Base-by-base conservation (phyloP, 1,140 invertebrate genomes). In the Papilio xuthus region DNA sequence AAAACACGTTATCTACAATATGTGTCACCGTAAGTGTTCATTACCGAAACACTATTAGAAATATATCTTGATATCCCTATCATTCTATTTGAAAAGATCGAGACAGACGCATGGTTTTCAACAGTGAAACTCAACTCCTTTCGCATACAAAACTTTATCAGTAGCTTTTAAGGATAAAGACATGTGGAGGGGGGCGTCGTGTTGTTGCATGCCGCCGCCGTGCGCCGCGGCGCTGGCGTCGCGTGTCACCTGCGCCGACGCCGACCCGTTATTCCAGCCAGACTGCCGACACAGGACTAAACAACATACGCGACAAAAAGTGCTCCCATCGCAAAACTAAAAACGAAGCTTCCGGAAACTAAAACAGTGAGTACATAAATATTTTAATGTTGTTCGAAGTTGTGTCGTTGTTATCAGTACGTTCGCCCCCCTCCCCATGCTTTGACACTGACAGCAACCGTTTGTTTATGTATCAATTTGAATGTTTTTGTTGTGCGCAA, bases 211-310 rank as follows among this genome's bases (percentile, higher is more conserved):
- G 85, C 85, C 86, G 85, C 89, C 88, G 88, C 79, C 44, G 80
- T 83, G 89, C 89, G 90, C 88, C 90, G 90, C 89, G 89, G 89
- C 90, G 89, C 88, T 84, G 79, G 84, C 84, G 85, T 89, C 90
- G 89, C 73, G 84, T 83, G 82, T 85, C 84, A 88, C 86, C 85
- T 87, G 87, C 85, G 83, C 81, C 84, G 83, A 85, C 86, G 88
- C 86, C 85, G 84, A 79, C 82, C 86, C 85, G 88, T 89, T 88
- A 87, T 82, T 84, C 80, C 83, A 87, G 77, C 82, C 85, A 83
- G 83, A 80, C 81, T 79, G 79, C 77, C 82, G 84, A 82, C 83
- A 82, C 85, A 81, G 79, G 32, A 81, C 79, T 77, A 80, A 82
- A 79, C 81, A 79, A 79, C 67, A 77, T n/a, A 77, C 69, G 80